These are phyloP conservation scores for Simalia tracyae DNA, from an alignment of 2,797 vertebrate genomes.

Conservation along the genomic window DNA sequence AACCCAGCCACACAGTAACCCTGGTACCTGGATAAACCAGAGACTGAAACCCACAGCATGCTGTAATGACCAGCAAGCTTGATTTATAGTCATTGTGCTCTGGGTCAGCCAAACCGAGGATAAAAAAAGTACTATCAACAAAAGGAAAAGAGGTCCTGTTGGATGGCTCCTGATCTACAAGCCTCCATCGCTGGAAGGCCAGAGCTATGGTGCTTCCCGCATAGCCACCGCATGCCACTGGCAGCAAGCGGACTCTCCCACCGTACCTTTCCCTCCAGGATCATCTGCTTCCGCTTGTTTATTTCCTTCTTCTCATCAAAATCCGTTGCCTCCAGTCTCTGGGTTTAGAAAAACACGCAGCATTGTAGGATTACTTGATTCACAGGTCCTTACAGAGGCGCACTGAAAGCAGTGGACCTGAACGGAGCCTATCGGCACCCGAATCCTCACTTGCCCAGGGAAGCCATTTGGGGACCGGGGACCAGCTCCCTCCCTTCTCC, in stretches of 20 bases:
- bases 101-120: neutral
- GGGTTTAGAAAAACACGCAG: neutral
- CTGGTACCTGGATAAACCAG: neutral
- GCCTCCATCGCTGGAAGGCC: neutral
- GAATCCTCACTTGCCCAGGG: too few species aligned
- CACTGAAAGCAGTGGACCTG: neutral
- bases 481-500: fast-evolving
- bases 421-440: neutral
- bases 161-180: neutral
- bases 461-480: neutral
- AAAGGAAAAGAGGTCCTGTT: neutral
- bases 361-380: neutral
- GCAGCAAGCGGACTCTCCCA: neutral
- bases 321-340: conserved; percentile 90
- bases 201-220: neutral
- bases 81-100: neutral
- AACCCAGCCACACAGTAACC: neutral
- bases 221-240: neutral
- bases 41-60: neutral
- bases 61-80: neutral
- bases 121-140: neutral
- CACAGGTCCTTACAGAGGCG: neutral
- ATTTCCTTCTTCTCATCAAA: conserved; percentile 97
- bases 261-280: conserved; percentile 90
- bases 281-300: conserved; percentile 94